Base-by-base conservation (phyloP, 2,797 vertebrate genomes). In the Gastrophryne carolinensis region DNA sequence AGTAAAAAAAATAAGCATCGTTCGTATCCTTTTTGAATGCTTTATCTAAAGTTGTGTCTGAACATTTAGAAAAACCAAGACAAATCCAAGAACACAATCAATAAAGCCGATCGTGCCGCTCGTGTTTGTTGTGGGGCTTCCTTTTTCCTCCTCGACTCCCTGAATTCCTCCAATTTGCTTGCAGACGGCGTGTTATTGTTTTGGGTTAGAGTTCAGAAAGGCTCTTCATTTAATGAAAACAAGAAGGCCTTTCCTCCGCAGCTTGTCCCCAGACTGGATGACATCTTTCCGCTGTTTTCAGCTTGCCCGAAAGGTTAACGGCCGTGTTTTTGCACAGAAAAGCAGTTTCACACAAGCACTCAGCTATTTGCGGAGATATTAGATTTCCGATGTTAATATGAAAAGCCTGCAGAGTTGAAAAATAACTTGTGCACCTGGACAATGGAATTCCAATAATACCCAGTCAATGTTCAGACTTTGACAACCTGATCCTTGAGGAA, bases 191-290 rank as follows among this genome's bases (percentile, higher is more conserved):
- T 53, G 47, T 72, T 63, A 63, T 53, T 63, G 57, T 62, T 63
- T 52, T 61, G 58, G 58, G 70, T 72, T 49, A 39, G 26, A 24
- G 70, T 37, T 41, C 70, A 72, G 23, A n/a, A 4, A 17, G 32
- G 30, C 70, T 53, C 49, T 72, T 71, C 44, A 24, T 29, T 63
- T 72, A 72, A 72, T 72, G 57, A 72, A 63, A 72, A 72, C 70
- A 72, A 37, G 44, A 50, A 53, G 6, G 58, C 47, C 27, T 72
- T 72, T 72, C 44, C 70, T 62, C 32, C 49, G 13, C 66, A 56
- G 23, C 58, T 63, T 19, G 57, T 63, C 57, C 70, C 58, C 58
- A 63, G 44, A 63, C 54, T 29, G 30, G 29, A 72, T 63, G 70
- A 72, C 70, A 72, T 63, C 70, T 63, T 63, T 62, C 69, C 29